Percentiles rank a stretch among this genome's conserved stretches.
These are phyloP conservation scores for Carposina sasakii DNA, from an alignment of 1,140 invertebrate genomes.

Conservation along the genomic window DNA sequence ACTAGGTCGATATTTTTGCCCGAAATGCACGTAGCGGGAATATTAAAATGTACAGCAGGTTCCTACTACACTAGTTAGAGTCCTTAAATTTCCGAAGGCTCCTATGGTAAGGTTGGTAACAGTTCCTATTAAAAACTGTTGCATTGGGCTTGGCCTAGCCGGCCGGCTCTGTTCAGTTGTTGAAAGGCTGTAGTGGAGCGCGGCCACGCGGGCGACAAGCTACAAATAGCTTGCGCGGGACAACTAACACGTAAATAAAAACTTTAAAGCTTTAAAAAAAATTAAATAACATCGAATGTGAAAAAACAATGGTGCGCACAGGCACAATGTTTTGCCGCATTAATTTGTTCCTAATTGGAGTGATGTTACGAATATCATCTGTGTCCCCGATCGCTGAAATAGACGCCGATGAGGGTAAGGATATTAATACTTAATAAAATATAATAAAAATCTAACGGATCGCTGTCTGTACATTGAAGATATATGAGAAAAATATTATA, in stretches of 20 bases:
- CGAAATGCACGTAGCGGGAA: too few relatives aligned
- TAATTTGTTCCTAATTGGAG: conserved; percentile 45
- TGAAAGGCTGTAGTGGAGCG: background rate
- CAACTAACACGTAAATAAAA: background rate
- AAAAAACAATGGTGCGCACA: background rate
- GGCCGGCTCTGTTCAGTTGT: background rate
- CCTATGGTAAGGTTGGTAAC: too few relatives aligned
- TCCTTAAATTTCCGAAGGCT: too few relatives aligned
- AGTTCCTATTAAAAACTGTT: too few relatives aligned
- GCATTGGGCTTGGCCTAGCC: too few relatives aligned
- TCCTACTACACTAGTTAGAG: too few relatives aligned
- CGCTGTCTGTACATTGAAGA: too few relatives aligned
- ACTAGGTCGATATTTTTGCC: too few relatives aligned
- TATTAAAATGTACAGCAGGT: too few relatives aligned
- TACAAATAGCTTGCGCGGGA: conserved; percentile 9
- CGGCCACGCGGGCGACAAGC: conserved; percentile 21
- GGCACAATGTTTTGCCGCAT: conserved; percentile 29
- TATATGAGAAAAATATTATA: too few relatives aligned
- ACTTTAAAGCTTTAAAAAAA: background rate
- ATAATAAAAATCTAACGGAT: too few relatives aligned
- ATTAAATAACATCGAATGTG: background rate
- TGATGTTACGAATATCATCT: conserved; percentile 47
- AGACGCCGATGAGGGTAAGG: conserved; percentile 60
- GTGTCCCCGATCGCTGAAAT: conserved; percentile 54
- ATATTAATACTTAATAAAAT: too few relatives aligned